These are phyloP conservation scores for Odontocolon sp. DNA, from an alignment of 2,888 invertebrate genomes.

Conservation along the genomic window DNA sequence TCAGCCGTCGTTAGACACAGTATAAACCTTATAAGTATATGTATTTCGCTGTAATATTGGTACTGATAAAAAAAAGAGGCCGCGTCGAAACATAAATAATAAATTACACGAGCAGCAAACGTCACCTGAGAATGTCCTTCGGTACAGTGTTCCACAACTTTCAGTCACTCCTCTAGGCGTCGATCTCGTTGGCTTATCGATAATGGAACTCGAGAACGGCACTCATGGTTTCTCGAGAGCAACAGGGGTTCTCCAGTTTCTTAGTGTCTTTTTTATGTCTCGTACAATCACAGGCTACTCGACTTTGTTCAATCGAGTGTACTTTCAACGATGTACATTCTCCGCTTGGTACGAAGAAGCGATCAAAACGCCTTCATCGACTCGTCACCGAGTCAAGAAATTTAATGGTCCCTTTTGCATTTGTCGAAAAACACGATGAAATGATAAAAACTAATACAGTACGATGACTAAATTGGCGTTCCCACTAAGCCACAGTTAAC, in stretches of 20 bases:
- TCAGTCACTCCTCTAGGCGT: neutral
- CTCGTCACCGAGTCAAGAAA: neutral
- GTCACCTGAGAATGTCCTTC: constrained; percentile 22
- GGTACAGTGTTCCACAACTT: neutral
- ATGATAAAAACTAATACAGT: too few species aligned
- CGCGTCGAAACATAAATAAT: constrained; percentile 19
- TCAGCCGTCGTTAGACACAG: neutral
- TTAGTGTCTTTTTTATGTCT: constrained; percentile 7
- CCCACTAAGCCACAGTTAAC: too few species aligned
- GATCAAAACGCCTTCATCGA: neutral
- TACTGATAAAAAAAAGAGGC: neutral
- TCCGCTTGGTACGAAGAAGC: neutral
- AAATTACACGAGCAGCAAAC: constrained; percentile 7
- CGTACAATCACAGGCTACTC: neutral
- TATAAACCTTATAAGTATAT: constrained; percentile 6
- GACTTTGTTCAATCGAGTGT: constrained; percentile 1
- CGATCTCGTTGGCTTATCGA: constrained; percentile 23
- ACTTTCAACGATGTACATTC: constrained; percentile 3
- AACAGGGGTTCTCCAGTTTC: constrained; percentile 11
- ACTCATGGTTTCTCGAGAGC: neutral
- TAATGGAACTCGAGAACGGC: constrained; percentile 12
- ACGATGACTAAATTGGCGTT: too few species aligned
- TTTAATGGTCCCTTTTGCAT: neutral
- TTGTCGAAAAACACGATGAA: neutral
- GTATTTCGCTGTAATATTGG: neutral